Percentiles rank a stretch among this genome's conserved stretches.
Evolutionary conservation across 2,888 invertebrate species (phyloP).

Genomic region (Orthosia gothica): DNA sequence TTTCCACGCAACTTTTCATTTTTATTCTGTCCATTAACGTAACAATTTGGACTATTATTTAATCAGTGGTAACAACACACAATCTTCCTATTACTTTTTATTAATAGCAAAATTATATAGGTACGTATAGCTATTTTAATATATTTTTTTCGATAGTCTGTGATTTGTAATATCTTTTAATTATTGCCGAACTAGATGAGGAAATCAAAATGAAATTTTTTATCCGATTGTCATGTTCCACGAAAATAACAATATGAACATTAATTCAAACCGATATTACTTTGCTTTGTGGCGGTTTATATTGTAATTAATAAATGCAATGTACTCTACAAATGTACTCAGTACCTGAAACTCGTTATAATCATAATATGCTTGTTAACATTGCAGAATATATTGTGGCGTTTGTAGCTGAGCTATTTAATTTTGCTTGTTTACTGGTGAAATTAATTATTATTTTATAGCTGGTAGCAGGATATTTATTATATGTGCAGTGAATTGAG

Average conservation of each 20-base stretch:
- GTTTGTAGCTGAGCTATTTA: background rate
- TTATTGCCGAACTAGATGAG: no score
- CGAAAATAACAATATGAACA: conserved; percentile 4
- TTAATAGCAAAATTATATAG: no score
- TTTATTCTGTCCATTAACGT: no score
- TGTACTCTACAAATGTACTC: background rate
- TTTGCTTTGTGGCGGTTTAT: conserved; percentile 20
- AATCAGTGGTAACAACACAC: no score
- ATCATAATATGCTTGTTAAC: conserved; percentile 15
- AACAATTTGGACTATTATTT: no score
- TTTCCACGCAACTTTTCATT: no score
- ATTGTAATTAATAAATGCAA: conserved; percentile 25
- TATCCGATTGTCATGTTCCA: background rate
- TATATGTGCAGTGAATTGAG: no score
- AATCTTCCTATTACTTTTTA: no score
- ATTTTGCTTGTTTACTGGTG: conserved; percentile 6
- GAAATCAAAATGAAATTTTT: background rate
- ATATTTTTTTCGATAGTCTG: no score
- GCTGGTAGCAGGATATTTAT: background rate
- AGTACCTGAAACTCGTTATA: conserved; percentile 3
- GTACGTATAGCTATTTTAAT: no score
- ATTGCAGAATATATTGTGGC: background rate
- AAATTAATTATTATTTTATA: conserved; percentile 20
- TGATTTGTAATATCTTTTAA: no score
- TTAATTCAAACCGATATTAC: conserved; percentile 30